These are phyloP conservation scores for Triops cancriformis DNA, from an alignment of 1,140 invertebrate species.

Conservation along the genomic window DNA sequence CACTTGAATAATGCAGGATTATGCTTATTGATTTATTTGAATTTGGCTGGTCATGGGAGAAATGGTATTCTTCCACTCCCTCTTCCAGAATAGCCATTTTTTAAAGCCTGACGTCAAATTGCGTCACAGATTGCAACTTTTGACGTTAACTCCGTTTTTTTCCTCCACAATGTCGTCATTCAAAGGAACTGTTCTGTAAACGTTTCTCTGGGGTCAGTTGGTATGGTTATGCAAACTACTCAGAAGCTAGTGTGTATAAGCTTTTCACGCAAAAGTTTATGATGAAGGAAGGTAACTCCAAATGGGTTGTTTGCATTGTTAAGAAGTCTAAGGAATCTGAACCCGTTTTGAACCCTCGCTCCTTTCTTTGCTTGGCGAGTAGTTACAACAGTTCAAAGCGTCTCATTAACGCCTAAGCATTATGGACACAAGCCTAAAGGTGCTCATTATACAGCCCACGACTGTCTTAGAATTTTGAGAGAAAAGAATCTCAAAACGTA, in stretches of 20 bases:
- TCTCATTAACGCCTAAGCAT: conserved; percentile 1
- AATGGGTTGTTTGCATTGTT: conserved; percentile 11
- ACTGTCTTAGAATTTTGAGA: not conserved
- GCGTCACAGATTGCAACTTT: not conserved
- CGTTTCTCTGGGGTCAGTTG: not conserved
- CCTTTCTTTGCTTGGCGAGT: not conserved
- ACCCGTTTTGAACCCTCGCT: not conserved
- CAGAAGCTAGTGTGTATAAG: not conserved
- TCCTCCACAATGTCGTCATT: not conserved
- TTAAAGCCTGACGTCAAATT: not conserved
- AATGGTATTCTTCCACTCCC: not conserved
- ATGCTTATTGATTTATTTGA: not conserved
- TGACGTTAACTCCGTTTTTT: not conserved
- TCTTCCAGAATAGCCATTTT: not conserved
- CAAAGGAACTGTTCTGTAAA: not conserved
- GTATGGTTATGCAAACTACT: not conserved
- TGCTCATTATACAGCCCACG: not conserved
- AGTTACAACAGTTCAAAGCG: not conserved
- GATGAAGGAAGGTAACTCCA: not conserved
- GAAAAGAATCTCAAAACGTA: not conserved
- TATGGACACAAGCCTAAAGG: conserved; percentile 4
- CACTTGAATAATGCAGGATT: not conserved
- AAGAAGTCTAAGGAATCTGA: not conserved
- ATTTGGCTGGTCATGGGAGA: not conserved
- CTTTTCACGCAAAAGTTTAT: not conserved